These are phyloP conservation scores for Drosophila leonis DNA, from an alignment of 2,888 invertebrate genomes.

Conservation along the genomic window DNA sequence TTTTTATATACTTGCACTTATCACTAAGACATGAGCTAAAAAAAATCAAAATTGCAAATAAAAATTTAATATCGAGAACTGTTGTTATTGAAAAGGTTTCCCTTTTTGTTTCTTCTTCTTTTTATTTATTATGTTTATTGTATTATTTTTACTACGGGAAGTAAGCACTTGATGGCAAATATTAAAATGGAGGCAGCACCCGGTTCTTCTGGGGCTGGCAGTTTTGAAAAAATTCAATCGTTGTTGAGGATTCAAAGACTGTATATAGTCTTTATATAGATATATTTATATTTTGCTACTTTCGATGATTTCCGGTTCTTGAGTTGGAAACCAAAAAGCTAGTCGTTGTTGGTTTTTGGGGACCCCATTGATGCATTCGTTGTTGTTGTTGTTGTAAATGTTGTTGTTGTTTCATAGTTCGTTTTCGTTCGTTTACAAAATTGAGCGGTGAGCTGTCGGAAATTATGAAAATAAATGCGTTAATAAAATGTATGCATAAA, in stretches of 20 bases:
- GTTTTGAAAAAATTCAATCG: conserved; percentile 80
- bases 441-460: conserved; percentile 77
- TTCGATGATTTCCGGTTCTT: conserved; percentile 48
- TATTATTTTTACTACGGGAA: conserved; percentile 58
- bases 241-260: conserved; percentile 65
- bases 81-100: conserved; percentile 36
- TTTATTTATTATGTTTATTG: conserved; percentile 35
- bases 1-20: conserved; percentile 78
- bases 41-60: conserved; percentile 52
- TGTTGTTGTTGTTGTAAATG: conserved; percentile 45
- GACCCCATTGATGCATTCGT: conserved; percentile 74
- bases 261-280: conserved; percentile 10
- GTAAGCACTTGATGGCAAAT: conserved; percentile 68
- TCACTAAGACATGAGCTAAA: conserved; percentile 59
- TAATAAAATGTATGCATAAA: conserved; percentile 15
- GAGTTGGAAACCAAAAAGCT: conserved; percentile 41
- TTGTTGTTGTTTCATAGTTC: conserved; percentile 55
- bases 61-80: conserved; percentile 56
- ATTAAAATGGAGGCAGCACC: conserved; percentile 38
- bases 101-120: conserved; percentile 17
- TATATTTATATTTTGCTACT: conserved; percentile 56
- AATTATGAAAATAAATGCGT: not conserved
- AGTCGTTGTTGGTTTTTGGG: conserved; percentile 51
- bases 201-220: conserved; percentile 42
- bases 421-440: conserved; percentile 79